A percentile compares a stretch with the other conserved stretches of the same genome.
Evolutionary conservation across 2,797 vertebrate genomes (phyloP).

Genomic region (Falco biarmicus): DNA sequence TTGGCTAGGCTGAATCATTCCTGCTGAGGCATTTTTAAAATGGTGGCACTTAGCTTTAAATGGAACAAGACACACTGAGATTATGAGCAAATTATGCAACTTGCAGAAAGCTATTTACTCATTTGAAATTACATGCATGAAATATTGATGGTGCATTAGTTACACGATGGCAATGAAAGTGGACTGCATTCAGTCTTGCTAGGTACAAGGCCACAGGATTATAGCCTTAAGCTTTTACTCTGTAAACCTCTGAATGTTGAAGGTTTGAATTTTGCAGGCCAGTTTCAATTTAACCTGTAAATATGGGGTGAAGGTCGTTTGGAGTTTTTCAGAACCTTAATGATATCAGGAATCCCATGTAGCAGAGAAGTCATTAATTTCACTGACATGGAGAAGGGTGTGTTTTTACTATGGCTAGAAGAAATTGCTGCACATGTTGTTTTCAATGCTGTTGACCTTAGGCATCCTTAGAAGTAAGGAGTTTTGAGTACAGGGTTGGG

Average conservation of each 20-base stretch:
- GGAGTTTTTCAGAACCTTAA: background rate
- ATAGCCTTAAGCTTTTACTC: background rate
- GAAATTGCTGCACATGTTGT: background rate
- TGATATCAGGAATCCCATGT: background rate
- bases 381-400: background rate
- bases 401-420: background rate
- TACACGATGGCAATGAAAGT: background rate
- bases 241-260: background rate
- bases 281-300: background rate
- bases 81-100: constrained; percentile 68
- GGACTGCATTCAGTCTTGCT: background rate
- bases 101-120: constrained; percentile 45
- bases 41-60: constrained; percentile 35
- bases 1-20: background rate
- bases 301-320: background rate
- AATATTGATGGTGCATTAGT: constrained; percentile 33
- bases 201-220: background rate
- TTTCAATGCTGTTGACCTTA: background rate
- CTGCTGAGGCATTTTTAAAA: constrained; percentile 2
- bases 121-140: constrained; percentile 21
- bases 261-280: background rate
- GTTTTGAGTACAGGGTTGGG: background rate
- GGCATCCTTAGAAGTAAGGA: background rate
- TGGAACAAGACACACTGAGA: constrained; percentile 17
- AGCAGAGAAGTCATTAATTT: background rate